These are phyloP conservation scores for Jacana jacana DNA, from an alignment of 2,113 vertebrate genomes.

Conservation along the genomic window DNA sequence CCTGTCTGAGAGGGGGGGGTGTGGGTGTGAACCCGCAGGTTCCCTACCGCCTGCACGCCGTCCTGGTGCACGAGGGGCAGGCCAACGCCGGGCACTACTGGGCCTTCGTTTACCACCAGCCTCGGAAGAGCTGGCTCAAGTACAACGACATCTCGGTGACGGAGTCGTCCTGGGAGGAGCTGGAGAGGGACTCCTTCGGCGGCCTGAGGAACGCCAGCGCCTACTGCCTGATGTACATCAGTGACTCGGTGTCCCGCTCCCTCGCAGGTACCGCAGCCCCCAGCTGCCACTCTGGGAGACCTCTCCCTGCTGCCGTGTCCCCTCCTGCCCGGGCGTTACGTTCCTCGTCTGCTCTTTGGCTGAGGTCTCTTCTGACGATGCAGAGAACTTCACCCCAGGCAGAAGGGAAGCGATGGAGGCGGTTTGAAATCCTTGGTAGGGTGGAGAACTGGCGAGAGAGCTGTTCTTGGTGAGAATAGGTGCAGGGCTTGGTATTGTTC, in stretches of 20 bases:
- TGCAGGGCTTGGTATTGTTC: fast-evolving
- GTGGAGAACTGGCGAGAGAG: neutral
- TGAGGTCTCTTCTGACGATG: fast-evolving
- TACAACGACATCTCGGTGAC: constrained; percentile 93
- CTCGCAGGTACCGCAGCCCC: constrained; percentile 76
- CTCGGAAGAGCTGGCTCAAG: constrained; percentile 88
- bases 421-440: neutral
- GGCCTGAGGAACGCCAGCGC: constrained; percentile 93
- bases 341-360: neutral
- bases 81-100: constrained; percentile 97
- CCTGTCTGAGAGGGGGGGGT: fast-evolving
- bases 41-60: constrained; percentile 92
- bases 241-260: constrained; percentile 73
- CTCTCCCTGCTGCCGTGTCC: no score
- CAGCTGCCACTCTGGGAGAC: neutral
- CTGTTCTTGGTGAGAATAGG: neutral
- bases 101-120: constrained; percentile 91
- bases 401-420: fast-evolving
- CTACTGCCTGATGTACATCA: constrained; percentile 97
- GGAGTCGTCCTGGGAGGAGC: constrained; percentile 92
- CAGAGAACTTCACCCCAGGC: neutral
- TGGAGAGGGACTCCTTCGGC: constrained; percentile 92
- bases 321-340: no score
- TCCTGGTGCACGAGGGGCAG: constrained; percentile 95
- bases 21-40: constrained; percentile 70